Evolutionary conservation across 1,140 invertebrate species (phyloP).

Genomic region (Diachasma alloeum): DNA sequence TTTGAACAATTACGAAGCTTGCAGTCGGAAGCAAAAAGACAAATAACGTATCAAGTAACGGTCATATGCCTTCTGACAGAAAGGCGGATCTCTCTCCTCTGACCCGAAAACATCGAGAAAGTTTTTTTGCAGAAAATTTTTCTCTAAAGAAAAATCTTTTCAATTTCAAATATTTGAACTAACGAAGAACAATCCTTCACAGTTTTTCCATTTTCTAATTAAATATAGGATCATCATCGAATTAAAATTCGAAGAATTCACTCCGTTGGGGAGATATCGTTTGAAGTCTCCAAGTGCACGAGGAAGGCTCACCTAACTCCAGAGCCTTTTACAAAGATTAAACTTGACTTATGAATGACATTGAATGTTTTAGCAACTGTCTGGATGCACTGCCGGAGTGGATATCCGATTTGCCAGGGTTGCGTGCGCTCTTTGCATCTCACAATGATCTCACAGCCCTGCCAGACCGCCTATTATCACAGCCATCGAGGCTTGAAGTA

Average conservation of each 20-base stretch:
- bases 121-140: no score
- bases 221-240: background rate
- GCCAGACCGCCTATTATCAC: slow-evolving; percentile 77
- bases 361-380: slow-evolving; percentile 68
- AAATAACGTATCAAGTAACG: no score
- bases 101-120: no score
- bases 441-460: slow-evolving; percentile 76
- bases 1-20: no score
- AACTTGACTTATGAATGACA: slow-evolving; percentile 8
- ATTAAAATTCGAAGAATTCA: background rate
- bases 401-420: slow-evolving; percentile 77
- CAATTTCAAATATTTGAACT: no score
- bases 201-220: background rate
- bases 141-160: no score
- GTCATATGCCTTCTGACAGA: no score
- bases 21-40: no score
- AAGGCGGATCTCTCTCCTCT: no score
- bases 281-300: background rate
- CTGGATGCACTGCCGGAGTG: slow-evolving; percentile 79
- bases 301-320: background rate
- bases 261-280: background rate
- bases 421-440: slow-evolving; percentile 77
- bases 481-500: slow-evolving; percentile 75
- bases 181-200: no score
- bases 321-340: background rate